Percentiles rank a stretch among this genome's conserved stretches.
Evolutionary conservation across 2,113 vertebrate species (phyloP).

Genomic region (Brienomyrus longianalis): DNA sequence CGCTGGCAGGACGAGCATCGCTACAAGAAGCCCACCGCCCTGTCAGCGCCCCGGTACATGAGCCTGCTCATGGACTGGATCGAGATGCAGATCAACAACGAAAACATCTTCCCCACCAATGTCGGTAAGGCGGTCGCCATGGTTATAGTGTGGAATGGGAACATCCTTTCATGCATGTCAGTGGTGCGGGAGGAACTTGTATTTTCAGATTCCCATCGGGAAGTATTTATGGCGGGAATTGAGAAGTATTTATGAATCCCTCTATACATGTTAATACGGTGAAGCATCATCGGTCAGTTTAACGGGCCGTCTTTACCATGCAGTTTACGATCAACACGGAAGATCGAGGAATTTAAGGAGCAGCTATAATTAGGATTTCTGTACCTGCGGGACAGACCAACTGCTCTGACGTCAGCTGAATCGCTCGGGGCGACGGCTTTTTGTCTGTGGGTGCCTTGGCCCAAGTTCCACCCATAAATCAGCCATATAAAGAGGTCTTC

Average conservation of each 20-base stretch:
- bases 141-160: neutral
- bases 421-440: neutral
- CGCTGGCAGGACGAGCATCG: constrained; percentile 70
- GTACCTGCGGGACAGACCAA: neutral
- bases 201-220: neutral
- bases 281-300: neutral
- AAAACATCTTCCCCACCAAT: constrained; percentile 24
- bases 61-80: constrained; percentile 37
- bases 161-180: neutral
- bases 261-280: neutral
- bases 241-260: neutral
- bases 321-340: neutral
- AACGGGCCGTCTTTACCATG: neutral
- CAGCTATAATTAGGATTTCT: neutral
- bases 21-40: constrained; percentile 66
- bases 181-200: neutral
- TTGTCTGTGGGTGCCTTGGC: neutral
- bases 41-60: constrained; percentile 70
- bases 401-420: neutral
- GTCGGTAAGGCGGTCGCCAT: neutral
- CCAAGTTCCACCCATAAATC: neutral
- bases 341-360: neutral
- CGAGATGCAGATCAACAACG: constrained; percentile 25
- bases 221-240: neutral
- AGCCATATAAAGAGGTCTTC: neutral